These are phyloP conservation scores for Dunckerocampus dactyliophorus DNA, from an alignment of 2,113 vertebrate genomes.

Conservation along the genomic window DNA sequence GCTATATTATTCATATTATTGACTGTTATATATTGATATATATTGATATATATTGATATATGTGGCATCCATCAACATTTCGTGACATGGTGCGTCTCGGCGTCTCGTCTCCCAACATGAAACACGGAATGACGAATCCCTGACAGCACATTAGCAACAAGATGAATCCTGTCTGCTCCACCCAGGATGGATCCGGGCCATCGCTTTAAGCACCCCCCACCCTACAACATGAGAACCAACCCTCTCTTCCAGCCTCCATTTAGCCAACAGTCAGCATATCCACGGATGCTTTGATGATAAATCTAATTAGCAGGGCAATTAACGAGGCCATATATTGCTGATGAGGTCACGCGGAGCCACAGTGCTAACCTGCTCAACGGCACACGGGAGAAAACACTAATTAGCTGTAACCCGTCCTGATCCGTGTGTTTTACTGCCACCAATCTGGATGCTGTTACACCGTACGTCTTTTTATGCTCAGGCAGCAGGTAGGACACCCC, in stretches of 20 bases:
- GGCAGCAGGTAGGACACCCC: not conserved
- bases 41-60: no score
- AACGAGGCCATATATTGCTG: constrained; percentile 39
- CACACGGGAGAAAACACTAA: constrained; percentile 18
- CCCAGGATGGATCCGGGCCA: constrained; percentile 20
- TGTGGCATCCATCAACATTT: constrained; percentile 29
- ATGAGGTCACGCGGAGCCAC: constrained; percentile 17
- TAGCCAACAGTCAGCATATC: constrained; percentile 42
- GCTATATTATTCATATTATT: no score
- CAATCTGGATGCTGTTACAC: no score
- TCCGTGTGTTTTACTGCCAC: no score
- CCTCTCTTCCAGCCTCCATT: constrained; percentile 11
- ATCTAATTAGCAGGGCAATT: constrained; percentile 59
- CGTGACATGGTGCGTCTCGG: constrained; percentile 5
- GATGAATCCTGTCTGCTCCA: constrained; percentile 39
- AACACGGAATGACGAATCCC: constrained; percentile 55
- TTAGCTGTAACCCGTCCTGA: constrained; percentile 6
- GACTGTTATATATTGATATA: no score
- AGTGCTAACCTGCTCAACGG: not conserved
- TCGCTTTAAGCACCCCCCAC: constrained; percentile 10
- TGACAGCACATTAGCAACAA: constrained; percentile 33
- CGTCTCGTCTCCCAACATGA: constrained; percentile 28
- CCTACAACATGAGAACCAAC: constrained; percentile 1
- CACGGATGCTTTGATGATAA: constrained; percentile 36
- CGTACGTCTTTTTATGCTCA: not conserved